phyloP scores from a whole-genome alignment of 2,888 invertebrate genomes.

The Lottia gigantea region DNA sequence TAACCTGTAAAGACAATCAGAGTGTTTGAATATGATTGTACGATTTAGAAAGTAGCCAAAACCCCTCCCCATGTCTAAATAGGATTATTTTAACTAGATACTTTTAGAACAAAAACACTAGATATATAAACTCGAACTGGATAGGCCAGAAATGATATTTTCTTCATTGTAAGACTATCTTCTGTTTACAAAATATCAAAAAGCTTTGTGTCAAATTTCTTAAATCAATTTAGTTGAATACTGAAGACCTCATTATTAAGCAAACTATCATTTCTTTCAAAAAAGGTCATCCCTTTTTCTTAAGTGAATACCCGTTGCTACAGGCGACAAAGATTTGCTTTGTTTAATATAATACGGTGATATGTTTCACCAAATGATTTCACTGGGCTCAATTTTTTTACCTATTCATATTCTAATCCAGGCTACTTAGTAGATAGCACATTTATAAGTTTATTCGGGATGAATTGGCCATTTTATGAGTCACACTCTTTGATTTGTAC shows the following conservation, averaged over 20 bases:
- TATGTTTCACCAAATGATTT: constrained; percentile 31
- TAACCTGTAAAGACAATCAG: constrained; percentile 18
- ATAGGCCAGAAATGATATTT: constrained; percentile 14
- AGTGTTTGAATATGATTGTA: constrained; percentile 23
- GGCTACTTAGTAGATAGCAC: constrained; percentile 34
- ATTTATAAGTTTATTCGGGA: constrained; percentile 34
- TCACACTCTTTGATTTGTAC: constrained; percentile 26
- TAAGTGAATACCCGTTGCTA: constrained; percentile 35
- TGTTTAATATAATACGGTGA: constrained; percentile 40
- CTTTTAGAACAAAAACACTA: constrained; percentile 21
- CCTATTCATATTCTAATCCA: constrained; percentile 37
- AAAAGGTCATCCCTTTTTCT: constrained; percentile 28
- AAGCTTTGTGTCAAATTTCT: constrained; percentile 38
- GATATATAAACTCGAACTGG: constrained; percentile 16
- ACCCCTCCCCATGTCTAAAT: constrained; percentile 23
- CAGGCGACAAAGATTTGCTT: constrained; percentile 36
- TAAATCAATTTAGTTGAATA: constrained; percentile 37
- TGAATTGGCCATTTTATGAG: constrained; percentile 25
- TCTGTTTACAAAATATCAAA: constrained; percentile 27
- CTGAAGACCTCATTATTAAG: constrained; percentile 32
- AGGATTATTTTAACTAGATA: constrained; percentile 17
- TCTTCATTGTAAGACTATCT: constrained; percentile 15
- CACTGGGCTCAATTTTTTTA: constrained; percentile 29
- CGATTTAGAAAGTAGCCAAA: constrained; percentile 17
- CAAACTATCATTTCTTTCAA: constrained; percentile 25